Conservation (phyloP, 53 echinoderm and acorn worm species). For the Pentamera pediparva region DNA sequence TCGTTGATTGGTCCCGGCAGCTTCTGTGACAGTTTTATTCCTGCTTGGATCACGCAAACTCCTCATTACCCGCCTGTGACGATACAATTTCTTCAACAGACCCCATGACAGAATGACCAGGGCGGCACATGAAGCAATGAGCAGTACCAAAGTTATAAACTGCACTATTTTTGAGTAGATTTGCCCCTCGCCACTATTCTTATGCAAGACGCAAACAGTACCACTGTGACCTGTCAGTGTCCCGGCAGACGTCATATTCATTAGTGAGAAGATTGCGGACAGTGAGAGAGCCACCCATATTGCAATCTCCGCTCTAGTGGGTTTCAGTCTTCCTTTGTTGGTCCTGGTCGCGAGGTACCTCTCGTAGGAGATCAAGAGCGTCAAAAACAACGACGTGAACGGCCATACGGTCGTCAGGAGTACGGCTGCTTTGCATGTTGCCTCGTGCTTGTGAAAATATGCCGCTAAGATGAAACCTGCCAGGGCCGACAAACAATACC, state of each 20-base stretch:
- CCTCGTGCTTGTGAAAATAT: background rate
- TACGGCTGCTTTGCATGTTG: background rate
- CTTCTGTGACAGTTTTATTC: no score
- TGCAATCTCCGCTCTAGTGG: background rate
- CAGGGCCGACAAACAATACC: background rate
- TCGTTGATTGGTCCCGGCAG: no score
- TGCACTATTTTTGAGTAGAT: no score
- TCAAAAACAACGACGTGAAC: constrained; percentile 3
- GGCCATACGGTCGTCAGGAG: background rate
- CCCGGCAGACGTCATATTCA: background rate
- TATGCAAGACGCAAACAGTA: no score
- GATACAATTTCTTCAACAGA: background rate
- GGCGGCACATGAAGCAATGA: background rate
- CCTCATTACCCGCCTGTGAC: background rate
- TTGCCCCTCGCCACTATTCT: no score
- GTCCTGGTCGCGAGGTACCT: background rate
- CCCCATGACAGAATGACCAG: background rate
- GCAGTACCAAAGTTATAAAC: background rate
- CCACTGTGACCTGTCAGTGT: background rate
- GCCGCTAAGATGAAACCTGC: background rate
- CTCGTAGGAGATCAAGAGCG: background rate
- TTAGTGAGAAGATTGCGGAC: background rate
- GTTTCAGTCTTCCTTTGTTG: background rate
- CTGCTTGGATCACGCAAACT: background rate
- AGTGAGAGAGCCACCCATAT: background rate